Evolutionary conservation across 2,888 invertebrate genomes (phyloP), one percentile per base, ranked within the genome.

Genomic region (Imbricaverruca yamaguchii): DNA sequence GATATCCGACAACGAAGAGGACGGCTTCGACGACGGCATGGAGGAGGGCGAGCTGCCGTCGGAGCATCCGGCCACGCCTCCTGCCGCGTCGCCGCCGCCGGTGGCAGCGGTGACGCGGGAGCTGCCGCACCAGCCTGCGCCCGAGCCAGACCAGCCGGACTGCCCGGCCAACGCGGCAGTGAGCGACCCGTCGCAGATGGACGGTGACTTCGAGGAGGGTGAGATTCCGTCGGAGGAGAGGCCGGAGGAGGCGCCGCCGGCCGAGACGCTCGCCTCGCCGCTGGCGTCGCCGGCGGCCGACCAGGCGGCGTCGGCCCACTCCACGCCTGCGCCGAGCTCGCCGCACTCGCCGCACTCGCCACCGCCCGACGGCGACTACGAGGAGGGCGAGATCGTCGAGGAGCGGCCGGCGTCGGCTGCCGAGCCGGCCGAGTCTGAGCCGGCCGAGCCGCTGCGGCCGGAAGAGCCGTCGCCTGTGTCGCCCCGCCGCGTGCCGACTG

Each of bases 101-200:
- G 11, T 81, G 81, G 55, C 80, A 69, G 56, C 23, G 65, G 57
- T 82, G 56, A 15, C 81, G 81, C 63, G 82, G 69, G 39, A 25
- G 65, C 63, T 82, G 56, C 18, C 82, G 81, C 63, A 82, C 81
- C 80, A 61, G 78, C 61, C 83, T 82, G 80, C 82, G 83, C 82
- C 82, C 82, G 78, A 61, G 80, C 9, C 81, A 61, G 74, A 23
- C 81, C 8, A 80, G 81, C 8, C 81, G 81, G 67, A 39, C 25
- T 1, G 12, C 25, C 18, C 18, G 39, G 18, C 53, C 53, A 53
- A 4, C 15, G 2, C 82, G 81, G 12, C 81, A 81, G 18, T 82
- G 15, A 7, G 79, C 74, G 74, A 80, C 77, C 0, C 82, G 80
- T 4, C 74, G 21, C 6, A 80, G 80, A 63, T 82, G 80, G 15